A percentile compares a stretch with the other conserved stretches of the same genome.
These are phyloP conservation scores for Tinamus guttatus DNA, from an alignment of 2,113 vertebrate genomes.

Conservation along the genomic window DNA sequence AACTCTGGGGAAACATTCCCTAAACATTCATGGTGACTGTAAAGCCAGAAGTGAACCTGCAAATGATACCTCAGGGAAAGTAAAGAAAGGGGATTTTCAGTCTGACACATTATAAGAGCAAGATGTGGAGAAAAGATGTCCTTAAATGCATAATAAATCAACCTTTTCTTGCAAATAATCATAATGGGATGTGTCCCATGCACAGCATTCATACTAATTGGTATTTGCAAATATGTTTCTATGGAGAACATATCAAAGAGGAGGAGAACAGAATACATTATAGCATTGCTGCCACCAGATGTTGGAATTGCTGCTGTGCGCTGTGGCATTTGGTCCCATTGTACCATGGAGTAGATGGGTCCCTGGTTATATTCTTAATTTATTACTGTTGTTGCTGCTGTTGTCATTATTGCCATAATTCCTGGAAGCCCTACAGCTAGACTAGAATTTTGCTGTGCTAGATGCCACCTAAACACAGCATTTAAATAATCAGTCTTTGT, in stretches of 20 bases:
- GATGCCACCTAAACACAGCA: neutral
- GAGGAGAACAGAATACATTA: neutral
- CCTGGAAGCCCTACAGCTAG: neutral
- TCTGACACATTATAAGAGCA: neutral
- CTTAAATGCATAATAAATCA: neutral
- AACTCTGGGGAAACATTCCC: neutral
- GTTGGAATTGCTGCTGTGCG: neutral
- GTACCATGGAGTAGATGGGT: rapidly evolving
- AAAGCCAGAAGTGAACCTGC: neutral
- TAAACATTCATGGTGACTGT: neutral
- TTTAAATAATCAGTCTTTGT: neutral
- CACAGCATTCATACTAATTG: neutral
- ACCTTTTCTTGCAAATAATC: neutral
- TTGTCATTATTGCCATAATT: neutral
- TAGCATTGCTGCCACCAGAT: neutral
- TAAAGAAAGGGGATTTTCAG: neutral
- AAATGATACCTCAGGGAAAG: neutral
- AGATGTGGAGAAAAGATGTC: neutral
- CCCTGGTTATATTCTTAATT: neutral
- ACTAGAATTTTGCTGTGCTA: neutral
- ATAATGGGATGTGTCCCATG: neutral
- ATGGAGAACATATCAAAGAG: neutral
- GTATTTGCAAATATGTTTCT: neutral
- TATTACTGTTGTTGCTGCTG: neutral
- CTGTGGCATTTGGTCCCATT: neutral